Evolutionary conservation across 2,888 invertebrate genomes (phyloP).

Genomic region (Plusia festucae): DNA sequence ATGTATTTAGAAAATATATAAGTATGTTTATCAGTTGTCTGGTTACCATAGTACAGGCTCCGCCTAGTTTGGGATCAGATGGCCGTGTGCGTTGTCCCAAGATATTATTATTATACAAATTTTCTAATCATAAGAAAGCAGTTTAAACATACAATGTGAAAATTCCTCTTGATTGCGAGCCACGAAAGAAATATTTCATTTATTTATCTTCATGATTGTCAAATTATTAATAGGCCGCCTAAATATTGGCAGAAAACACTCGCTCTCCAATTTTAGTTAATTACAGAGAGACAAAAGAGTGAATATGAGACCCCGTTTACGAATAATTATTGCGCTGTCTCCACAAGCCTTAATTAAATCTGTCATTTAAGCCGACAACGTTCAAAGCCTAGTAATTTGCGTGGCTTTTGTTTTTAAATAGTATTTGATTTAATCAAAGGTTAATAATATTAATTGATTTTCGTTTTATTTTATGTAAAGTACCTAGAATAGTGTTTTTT

Average conservation of each 20-base stretch:
- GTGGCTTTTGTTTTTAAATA: conserved; percentile 30
- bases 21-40: too few relatives aligned
- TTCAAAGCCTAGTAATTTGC: conserved; percentile 42
- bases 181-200: too few relatives aligned
- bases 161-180: too few relatives aligned
- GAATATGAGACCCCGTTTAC: conserved; percentile 61
- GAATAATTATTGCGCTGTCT: conserved; percentile 67
- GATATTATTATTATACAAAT: too few relatives aligned
- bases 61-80: too few relatives aligned
- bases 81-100: too few relatives aligned
- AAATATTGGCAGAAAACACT: conserved; percentile 20
- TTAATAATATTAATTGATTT: neutral
- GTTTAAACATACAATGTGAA: too few relatives aligned
- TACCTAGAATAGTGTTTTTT: neutral
- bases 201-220: neutral
- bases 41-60: too few relatives aligned
- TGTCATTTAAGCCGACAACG: conserved; percentile 58
- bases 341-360: conserved; percentile 63
- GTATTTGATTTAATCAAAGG: conserved; percentile 7
- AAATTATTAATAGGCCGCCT: conserved; percentile 15
- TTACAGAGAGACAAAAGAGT: conserved; percentile 59
- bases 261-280: conserved; percentile 49
- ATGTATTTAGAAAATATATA: too few relatives aligned
- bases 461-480: neutral
- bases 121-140: too few relatives aligned